Percentiles rank a stretch among this genome's conserved stretches.
These are phyloP conservation scores for Campylorhamphus procurvoides DNA, from an alignment of 2,113 vertebrate species.

Conservation along the genomic window DNA sequence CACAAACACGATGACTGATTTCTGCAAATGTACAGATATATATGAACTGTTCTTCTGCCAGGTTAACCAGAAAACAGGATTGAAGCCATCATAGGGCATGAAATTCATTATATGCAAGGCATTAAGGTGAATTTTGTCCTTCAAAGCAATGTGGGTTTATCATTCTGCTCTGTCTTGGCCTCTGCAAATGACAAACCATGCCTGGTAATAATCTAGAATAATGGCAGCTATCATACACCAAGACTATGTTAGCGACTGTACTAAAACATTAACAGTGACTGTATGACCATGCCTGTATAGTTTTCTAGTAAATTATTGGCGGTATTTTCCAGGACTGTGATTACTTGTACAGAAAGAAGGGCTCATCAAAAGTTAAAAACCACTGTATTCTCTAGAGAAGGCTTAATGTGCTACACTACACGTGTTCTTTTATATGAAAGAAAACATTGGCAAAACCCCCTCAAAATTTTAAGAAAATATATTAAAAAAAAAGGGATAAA, in stretches of 20 bases:
- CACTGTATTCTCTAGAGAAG: not conserved
- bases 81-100: not conserved
- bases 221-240: not conserved
- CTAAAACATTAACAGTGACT: not conserved
- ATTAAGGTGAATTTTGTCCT: not conserved
- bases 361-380: not conserved
- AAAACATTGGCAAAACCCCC: accelerated
- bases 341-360: not conserved
- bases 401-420: not conserved
- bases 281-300: not conserved
- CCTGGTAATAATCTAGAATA: not conserved
- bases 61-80: not conserved
- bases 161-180: not conserved
- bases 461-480: not conserved
- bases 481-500: accelerated
- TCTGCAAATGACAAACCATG: not conserved
- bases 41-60: not conserved
- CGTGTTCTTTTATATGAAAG: not conserved
- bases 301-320: not conserved
- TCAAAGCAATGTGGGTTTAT: not conserved
- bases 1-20: not conserved
- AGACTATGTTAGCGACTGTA: not conserved
- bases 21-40: not conserved
- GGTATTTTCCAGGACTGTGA: not conserved
- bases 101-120: not conserved